Evolutionary conservation across 1,140 invertebrate genomes (phyloP).

Genomic region (Cepaea nemoralis): DNA sequence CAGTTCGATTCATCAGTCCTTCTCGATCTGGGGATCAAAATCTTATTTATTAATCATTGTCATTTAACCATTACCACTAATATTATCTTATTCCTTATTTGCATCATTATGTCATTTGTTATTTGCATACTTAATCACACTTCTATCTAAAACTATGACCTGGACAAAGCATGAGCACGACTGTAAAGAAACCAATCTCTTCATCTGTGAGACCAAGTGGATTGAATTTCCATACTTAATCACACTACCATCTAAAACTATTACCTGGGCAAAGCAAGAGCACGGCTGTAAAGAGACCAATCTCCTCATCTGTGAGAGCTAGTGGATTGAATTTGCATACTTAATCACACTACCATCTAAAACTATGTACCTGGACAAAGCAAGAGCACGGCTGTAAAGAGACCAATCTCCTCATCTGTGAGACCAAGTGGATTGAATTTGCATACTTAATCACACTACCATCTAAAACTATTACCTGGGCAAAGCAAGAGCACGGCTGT

Average conservation of each 20-base stretch:
- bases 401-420: conserved; percentile 4
- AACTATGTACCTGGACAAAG: neutral
- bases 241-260: too few species aligned
- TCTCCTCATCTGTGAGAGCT: neutral
- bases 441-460: too few species aligned
- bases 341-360: too few species aligned
- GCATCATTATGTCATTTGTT: too few species aligned
- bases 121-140: too few species aligned
- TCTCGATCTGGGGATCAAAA: neutral
- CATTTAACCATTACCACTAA: too few species aligned
- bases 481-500: neutral
- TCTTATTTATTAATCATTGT: too few species aligned
- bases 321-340: conserved; percentile 1
- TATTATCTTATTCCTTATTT: too few species aligned
- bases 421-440: conserved; percentile 1
- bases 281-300: conserved; percentile 5
- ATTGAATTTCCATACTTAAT: too few species aligned
- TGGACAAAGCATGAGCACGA: neutral
- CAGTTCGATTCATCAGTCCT: neutral
- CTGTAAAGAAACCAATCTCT: conserved; percentile 8
- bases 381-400: neutral
- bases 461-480: too few species aligned
- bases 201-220: neutral
- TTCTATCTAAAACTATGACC: too few species aligned
- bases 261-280: neutral